These are phyloP conservation scores for Phallusia fumigata DNA, from an alignment of 23 tunicate genomes.

Conservation along the genomic window DNA sequence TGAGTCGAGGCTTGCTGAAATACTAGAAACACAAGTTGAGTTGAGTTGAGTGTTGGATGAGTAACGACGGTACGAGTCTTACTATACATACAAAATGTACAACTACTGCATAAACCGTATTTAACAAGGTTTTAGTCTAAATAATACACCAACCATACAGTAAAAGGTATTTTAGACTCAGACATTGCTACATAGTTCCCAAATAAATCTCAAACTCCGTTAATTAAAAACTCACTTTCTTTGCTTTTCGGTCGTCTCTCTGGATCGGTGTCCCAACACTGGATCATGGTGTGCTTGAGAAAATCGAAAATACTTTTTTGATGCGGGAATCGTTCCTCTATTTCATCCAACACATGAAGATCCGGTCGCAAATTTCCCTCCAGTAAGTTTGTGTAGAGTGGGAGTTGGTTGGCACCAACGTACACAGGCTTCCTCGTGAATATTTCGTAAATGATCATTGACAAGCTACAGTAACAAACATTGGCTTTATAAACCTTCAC, in stretches of 20 bases:
- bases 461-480: background rate
- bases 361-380: background rate
- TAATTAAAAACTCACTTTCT: background rate
- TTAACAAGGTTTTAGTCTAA: too few species aligned
- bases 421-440: background rate
- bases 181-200: too few species aligned
- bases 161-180: too few species aligned
- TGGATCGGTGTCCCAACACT: background rate
- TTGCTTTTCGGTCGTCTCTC: background rate
- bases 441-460: slow-evolving; percentile 5
- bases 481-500: too few species aligned
- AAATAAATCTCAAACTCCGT: too few species aligned
- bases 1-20: background rate
- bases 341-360: background rate
- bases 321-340: background rate
- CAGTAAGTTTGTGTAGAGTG: background rate
- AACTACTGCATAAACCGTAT: too few species aligned
- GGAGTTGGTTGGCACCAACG: background rate
- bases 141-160: too few species aligned
- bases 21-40: background rate
- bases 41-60: background rate
- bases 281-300: slow-evolving; percentile 1
- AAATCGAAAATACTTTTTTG: slow-evolving; percentile 7
- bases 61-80: too few species aligned
- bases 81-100: too few species aligned